Evolutionary conservation across 2,797 vertebrate genomes (phyloP).

Genomic region (Gymnoscopelus braueri): DNA sequence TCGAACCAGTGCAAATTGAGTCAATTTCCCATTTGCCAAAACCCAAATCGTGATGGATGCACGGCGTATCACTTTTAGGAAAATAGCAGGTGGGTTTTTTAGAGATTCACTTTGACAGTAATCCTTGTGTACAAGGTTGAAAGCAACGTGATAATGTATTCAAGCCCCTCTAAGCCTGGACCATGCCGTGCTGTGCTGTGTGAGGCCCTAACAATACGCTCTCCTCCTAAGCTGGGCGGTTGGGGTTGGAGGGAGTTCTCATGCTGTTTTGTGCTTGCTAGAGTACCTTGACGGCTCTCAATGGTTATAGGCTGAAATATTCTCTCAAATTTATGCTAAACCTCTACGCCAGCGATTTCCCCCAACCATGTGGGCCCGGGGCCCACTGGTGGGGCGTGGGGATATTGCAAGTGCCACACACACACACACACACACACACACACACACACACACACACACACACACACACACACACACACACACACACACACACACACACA

Average conservation of each 20-base stretch:
- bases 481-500: too few relatives aligned
- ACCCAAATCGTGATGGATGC: background rate
- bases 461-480: too few relatives aligned
- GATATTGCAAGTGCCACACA: too few relatives aligned
- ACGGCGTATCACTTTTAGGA: background rate
- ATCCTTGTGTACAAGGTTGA: slow-evolving; percentile 16
- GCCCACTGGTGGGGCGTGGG: too few relatives aligned
- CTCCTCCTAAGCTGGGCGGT: slow-evolving; percentile 10
- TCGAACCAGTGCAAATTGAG: background rate
- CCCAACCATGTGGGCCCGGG: too few relatives aligned
- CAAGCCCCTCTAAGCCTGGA: background rate
- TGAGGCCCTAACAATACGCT: slow-evolving; percentile 3
- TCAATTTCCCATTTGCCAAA: background rate
- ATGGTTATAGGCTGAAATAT: slow-evolving; percentile 13
- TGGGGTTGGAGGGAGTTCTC: slow-evolving; percentile 10
- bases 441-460: too few relatives aligned
- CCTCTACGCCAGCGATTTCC: too few relatives aligned
- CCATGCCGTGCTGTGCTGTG: background rate
- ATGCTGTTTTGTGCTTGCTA: slow-evolving; percentile 16
- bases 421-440: too few relatives aligned
- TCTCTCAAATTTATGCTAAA: slow-evolving; percentile 2
- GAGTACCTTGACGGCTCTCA: slow-evolving; percentile 15
- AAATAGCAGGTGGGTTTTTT: slow-evolving; percentile 12
- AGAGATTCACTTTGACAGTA: slow-evolving; percentile 27
- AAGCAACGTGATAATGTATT: slow-evolving; percentile 19